Conservation (phyloP, 1,140 invertebrate genomes). For the Potamilus streckersoni region DNA sequence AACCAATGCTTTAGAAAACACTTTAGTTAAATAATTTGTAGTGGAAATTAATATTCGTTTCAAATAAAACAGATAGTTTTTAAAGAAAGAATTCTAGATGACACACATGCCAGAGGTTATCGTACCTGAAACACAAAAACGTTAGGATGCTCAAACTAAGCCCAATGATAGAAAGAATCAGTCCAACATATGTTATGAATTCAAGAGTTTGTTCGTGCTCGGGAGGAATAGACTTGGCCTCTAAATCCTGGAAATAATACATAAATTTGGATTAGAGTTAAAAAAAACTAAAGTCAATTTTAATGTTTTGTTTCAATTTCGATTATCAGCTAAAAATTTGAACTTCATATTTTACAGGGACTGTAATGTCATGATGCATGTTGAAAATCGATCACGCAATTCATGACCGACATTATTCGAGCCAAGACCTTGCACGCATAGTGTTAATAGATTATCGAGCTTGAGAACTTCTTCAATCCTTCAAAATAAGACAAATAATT, state of each 20-base stretch:
- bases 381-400: background rate
- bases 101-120: background rate
- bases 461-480: background rate
- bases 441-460: background rate
- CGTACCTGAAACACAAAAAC: conserved; percentile 62
- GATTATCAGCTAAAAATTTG: background rate
- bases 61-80: too few species aligned
- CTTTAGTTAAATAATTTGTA: too few species aligned
- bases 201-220: conserved; percentile 45
- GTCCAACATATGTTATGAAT: conserved; percentile 58
- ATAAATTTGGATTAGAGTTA: too few species aligned
- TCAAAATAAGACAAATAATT: background rate
- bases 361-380: too few species aligned
- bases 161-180: conserved; percentile 58
- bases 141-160: conserved; percentile 52
- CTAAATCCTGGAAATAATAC: conserved; percentile 36
- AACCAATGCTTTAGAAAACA: too few species aligned
- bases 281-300: background rate
- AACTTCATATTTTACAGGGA: too few species aligned
- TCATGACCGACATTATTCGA: background rate
- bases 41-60: too few species aligned
- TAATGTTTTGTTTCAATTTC: background rate
- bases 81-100: too few species aligned
- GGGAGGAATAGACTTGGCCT: conserved; percentile 30
- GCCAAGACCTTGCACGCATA: background rate